phyloP scores from a whole-genome alignment of 1,140 invertebrate genomes.

The Latrodectus geometricus region DNA sequence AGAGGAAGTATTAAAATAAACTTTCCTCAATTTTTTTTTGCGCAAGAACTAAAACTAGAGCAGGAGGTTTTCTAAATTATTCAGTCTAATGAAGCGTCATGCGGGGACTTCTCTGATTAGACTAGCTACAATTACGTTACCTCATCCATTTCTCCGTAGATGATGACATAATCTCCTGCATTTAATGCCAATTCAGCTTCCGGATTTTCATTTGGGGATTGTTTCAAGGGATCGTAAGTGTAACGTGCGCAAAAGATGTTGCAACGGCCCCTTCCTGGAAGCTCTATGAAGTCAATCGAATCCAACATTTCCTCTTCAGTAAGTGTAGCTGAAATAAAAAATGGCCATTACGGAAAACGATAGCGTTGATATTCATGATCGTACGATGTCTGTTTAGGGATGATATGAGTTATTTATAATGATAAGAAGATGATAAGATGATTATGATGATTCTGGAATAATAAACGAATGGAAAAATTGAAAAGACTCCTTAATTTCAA shows the following conservation, averaged over 20 bases:
- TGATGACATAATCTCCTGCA: slow-evolving; percentile 95
- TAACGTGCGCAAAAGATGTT: slow-evolving; percentile 92
- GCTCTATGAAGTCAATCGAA: slow-evolving; percentile 88
- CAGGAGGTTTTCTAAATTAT: too few species aligned
- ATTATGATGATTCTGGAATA: too few species aligned
- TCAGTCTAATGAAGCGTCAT: too few species aligned
- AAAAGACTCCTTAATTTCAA: too few species aligned
- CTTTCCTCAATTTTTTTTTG: too few species aligned
- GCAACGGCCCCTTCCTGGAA: slow-evolving; percentile 92
- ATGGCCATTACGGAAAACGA: not conserved
- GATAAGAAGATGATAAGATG: too few species aligned
- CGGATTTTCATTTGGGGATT: slow-evolving; percentile 89
- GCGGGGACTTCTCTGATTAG: not conserved
- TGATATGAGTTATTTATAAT: too few species aligned
- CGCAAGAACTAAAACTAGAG: too few species aligned
- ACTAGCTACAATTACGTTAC: slow-evolving; percentile 19
- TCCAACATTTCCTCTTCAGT: slow-evolving; percentile 66
- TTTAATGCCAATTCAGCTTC: slow-evolving; percentile 94
- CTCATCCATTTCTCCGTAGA: slow-evolving; percentile 90
- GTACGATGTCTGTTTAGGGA: too few species aligned
- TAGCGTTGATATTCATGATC: too few species aligned
- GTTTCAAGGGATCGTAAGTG: slow-evolving; percentile 91
- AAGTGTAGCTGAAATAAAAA: slow-evolving; percentile 25
- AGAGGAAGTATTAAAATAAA: too few species aligned
- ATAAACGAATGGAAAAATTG: too few species aligned